Evolutionary conservation across 2,797 vertebrate species (phyloP), one percentile per base, ranked within the genome.

Genomic region (Artibeus jamaicensis): DNA sequence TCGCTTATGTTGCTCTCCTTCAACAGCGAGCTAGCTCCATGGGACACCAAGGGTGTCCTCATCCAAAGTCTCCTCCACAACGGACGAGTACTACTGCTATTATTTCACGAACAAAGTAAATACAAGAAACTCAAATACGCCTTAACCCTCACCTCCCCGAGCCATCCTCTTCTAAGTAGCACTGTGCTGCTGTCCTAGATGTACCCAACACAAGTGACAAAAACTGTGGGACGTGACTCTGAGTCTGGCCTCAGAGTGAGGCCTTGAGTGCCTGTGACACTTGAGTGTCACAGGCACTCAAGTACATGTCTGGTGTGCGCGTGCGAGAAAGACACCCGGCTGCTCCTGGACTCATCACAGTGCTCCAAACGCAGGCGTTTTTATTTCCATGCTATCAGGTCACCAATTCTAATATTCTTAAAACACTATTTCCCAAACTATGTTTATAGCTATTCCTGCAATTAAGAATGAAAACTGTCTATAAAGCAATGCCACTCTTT

Each of bases 331-430:
- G 73, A 67, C 55, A 71, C 14, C 57, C 90, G 37, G 62, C 77
- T 86, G 94, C 79, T 86, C 83, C 79, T 37, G 76, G 46, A 71
- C 77, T 78, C 89, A 18, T 32, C 32, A 48, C n/a, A 62, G 91
- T 14, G 89, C 83, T 89, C 88, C 76, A 32, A 90, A 91, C 53
- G 46, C 3, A 55, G 24, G 50, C 18, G 19, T 55, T 37, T 89
- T 50, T 32, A 85, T 62, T 74, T 70, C 71, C 48, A 70, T 10
- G 34, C 53, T 53, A 29, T 16, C 92, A 79, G 59, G 81, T 48
- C 87, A 53, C 81, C 53, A 89, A 39, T 67, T 85, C 88, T 90
- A 71, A 44, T 53, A 82, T 53, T 82, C 92, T 82, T 79, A 77
- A 65, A 84, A 57, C 44, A 37, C 14, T 26, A 62, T 44, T 92